Conservation (phyloP, 2,113 vertebrate genomes). For the Bubalus kerabau region DNA sequence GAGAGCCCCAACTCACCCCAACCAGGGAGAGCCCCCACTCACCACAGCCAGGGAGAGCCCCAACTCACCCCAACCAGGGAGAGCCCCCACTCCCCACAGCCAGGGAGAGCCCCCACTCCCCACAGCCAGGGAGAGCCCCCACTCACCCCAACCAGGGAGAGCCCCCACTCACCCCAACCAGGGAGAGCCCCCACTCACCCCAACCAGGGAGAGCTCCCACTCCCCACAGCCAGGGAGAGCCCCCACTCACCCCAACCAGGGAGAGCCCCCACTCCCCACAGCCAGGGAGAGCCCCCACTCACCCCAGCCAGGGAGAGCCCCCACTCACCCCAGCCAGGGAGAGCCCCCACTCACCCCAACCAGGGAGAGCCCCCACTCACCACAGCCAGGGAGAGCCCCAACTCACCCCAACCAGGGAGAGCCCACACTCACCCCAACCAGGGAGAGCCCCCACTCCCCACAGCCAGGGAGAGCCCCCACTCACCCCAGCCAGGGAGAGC, state of each 20-base stretch:
- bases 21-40: rapidly evolving
- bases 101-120: too few relatives aligned
- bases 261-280: too few relatives aligned
- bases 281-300: too few relatives aligned
- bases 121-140: rapidly evolving
- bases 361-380: not conserved
- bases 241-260: too few relatives aligned
- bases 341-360: rapidly evolving
- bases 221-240: rapidly evolving
- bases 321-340: too few relatives aligned
- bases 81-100: rapidly evolving
- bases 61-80: too few relatives aligned
- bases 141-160: too few relatives aligned
- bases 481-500: rapidly evolving
- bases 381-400: rapidly evolving
- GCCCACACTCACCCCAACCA: too few relatives aligned
- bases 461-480: too few relatives aligned
- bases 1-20: not conserved
- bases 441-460: rapidly evolving
- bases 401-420: rapidly evolving
- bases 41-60: rapidly evolving
- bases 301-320: rapidly evolving
- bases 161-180: rapidly evolving
- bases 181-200: not conserved
- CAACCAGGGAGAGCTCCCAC: rapidly evolving